phyloP scores from a whole-genome alignment of 2,113 vertebrate genomes.

The Phodopus roborovskii region DNA sequence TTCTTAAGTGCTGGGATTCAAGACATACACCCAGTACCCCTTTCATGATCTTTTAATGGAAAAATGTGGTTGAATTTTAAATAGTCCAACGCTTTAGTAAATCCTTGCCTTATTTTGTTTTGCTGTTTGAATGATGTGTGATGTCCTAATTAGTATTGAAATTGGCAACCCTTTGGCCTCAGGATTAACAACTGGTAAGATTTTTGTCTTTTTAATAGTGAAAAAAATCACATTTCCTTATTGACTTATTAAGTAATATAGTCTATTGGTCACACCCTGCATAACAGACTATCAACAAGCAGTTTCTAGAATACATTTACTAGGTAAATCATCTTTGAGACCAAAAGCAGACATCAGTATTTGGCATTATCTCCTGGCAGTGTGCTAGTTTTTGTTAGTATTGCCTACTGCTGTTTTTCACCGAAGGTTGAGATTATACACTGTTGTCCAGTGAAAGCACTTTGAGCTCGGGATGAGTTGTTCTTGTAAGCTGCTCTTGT shows the following conservation, averaged over 20 bases:
- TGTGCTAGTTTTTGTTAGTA: constrained; percentile 23
- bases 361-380: constrained; percentile 47
- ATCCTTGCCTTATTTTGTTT: constrained; percentile 21
- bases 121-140: neutral
- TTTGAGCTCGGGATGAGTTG: constrained; percentile 31
- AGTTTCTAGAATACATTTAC: constrained; percentile 54
- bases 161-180: neutral
- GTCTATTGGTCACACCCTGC: neutral
- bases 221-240: constrained; percentile 26
- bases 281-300: constrained; percentile 7
- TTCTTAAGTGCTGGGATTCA: neutral
- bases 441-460: constrained; percentile 41
- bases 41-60: neutral
- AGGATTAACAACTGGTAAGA: neutral
- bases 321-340: constrained; percentile 49
- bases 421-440: constrained; percentile 30
- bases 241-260: neutral
- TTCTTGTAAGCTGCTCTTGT: constrained; percentile 29
- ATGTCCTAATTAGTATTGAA: neutral
- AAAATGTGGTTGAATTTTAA: constrained; percentile 50
- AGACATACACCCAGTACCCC: neutral
- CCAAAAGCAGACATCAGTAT: neutral
- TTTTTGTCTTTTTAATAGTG: neutral
- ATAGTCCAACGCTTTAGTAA: neutral
- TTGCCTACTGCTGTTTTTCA: neutral